Conservation (phyloP, 92 coral and sea anemone species). For the Phenganax stokvisi region DNA sequence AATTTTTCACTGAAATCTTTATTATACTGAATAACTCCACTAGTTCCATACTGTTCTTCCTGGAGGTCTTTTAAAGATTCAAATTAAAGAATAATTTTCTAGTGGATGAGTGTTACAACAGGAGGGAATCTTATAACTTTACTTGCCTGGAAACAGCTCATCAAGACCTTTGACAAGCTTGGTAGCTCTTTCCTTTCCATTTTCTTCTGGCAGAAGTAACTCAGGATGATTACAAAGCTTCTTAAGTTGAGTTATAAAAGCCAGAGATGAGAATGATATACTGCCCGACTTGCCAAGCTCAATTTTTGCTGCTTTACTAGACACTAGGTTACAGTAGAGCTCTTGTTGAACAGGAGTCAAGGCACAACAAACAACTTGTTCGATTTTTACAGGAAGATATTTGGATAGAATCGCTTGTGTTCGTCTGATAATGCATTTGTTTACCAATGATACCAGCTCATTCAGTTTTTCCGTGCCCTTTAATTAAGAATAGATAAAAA, state of each 20-base stretch:
- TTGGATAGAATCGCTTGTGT: constrained; percentile 46
- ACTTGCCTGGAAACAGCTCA: constrained; percentile 60
- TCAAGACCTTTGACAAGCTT: constrained; percentile 54
- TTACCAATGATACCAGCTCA: constrained; percentile 79
- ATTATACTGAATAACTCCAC: too few relatives aligned
- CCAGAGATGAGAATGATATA: constrained; percentile 78
- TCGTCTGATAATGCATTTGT: constrained; percentile 90
- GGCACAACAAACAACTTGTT: constrained; percentile 87
- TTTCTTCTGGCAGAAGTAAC: constrained; percentile 22
- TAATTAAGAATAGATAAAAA: too few relatives aligned
- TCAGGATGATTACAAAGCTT: constrained; percentile 90
- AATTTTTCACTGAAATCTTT: too few relatives aligned
- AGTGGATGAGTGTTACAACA: too few relatives aligned
- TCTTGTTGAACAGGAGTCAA: constrained; percentile 71
- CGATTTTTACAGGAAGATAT: constrained; percentile 52
- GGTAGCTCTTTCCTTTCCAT: neutral
- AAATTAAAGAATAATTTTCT: too few relatives aligned
- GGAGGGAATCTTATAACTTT: neutral
- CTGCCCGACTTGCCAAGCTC: constrained; percentile 64
- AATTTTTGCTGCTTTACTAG: constrained; percentile 64
- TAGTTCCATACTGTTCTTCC: too few relatives aligned
- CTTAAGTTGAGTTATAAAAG: constrained; percentile 86
- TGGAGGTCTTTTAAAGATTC: too few relatives aligned
- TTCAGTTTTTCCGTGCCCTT: constrained; percentile 70
- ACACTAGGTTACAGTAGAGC: constrained; percentile 69